A percentile compares a stretch with the other conserved stretches of the same genome.
phyloP scores from a whole-genome alignment of 1,140 invertebrate species.

The Drosophila simulans region DNA sequence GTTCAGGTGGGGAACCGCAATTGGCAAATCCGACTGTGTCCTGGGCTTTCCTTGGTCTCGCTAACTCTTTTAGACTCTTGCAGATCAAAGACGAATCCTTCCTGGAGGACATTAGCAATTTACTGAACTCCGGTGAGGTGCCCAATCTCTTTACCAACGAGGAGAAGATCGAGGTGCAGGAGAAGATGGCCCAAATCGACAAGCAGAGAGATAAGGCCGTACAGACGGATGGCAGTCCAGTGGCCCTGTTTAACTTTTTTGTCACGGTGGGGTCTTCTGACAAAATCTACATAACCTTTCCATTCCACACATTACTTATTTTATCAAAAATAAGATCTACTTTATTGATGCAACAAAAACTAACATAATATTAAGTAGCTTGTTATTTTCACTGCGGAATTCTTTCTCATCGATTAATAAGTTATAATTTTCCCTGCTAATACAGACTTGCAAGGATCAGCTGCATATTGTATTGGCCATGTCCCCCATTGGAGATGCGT shows the following conservation, averaged over 20 bases:
- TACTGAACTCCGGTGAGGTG: slow-evolving; percentile 97
- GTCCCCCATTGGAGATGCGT: slow-evolving; percentile 95
- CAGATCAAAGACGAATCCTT: slow-evolving; percentile 97
- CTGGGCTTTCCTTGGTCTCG: slow-evolving; percentile 7
- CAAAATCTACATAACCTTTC: not conserved
- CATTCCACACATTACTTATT: too few species aligned
- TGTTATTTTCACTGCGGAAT: too few species aligned
- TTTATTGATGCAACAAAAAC: too few species aligned
- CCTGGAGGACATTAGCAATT: slow-evolving; percentile 96
- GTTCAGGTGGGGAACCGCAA: slow-evolving; percentile 88
- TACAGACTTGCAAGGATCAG: slow-evolving; percentile 94
- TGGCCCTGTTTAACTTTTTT: slow-evolving; percentile 97
- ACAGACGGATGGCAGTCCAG: slow-evolving; percentile 96
- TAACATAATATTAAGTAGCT: too few species aligned
- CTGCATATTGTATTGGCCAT: slow-evolving; percentile 96
- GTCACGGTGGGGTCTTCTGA: slow-evolving; percentile 85
- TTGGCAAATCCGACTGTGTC: slow-evolving; percentile 26
- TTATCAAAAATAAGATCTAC: too few species aligned
- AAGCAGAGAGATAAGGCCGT: slow-evolving; percentile 94
- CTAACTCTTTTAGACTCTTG: slow-evolving; percentile 54
- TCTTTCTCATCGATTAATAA: not conserved
- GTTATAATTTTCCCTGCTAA: not conserved
- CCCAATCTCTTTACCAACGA: slow-evolving; percentile 95
- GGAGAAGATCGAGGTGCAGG: slow-evolving; percentile 96
- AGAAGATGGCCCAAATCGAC: slow-evolving; percentile 97